Base-by-base conservation (phyloP, 2,113 vertebrate genomes). In the Onychostoma macrolepis region DNA sequence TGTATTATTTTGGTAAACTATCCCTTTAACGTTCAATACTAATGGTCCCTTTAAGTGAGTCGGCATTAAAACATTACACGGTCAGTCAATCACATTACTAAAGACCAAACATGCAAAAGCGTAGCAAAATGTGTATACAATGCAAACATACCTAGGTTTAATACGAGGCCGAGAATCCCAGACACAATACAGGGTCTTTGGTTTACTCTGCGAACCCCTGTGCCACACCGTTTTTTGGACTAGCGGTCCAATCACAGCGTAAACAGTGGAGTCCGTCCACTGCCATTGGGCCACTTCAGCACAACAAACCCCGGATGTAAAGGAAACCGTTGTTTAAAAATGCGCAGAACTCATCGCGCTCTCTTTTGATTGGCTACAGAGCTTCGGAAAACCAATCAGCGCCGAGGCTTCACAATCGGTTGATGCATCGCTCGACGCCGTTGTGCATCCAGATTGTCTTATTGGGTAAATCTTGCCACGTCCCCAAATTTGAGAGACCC, bases 391-490 rank as follows among this genome's bases (percentile, higher is more conserved):
- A 41, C 83, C 83, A 81, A 88, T 85, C 61, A 75, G 36, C 33
- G n/a, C 3, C 19, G 17, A 17, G 6, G 53, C 2, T 11, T 17
- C 61, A 30, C 7, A 45, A 78, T 24, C 85, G 87, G 61, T 86
- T n/a, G 41, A 24, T 38, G 28, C 48, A 19, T 38, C 80, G 17
- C 43, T 86, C n/a, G 21, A n/a, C 3, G 4, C 30, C 48, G 69
- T 77, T 74, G 85, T 10, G 50, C 21, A 19, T 26, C 11, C 24
- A 33, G 28, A 50, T 41, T 38, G 43, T 87, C 50, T 79, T 80
- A 89, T 89, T 89, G 88, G 89, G 13, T 69, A 72, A 28, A 38
- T 86, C 79, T 67, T 90, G 90, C 90, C 90, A 91, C 90, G 90
- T 91, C 88, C 80, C 87, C 90, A 91, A 87, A 88, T 85, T 78